Percentiles rank a stretch among this genome's conserved stretches.
Conservation (phyloP, 2,888 invertebrate species). For the Elegia similella region DNA sequence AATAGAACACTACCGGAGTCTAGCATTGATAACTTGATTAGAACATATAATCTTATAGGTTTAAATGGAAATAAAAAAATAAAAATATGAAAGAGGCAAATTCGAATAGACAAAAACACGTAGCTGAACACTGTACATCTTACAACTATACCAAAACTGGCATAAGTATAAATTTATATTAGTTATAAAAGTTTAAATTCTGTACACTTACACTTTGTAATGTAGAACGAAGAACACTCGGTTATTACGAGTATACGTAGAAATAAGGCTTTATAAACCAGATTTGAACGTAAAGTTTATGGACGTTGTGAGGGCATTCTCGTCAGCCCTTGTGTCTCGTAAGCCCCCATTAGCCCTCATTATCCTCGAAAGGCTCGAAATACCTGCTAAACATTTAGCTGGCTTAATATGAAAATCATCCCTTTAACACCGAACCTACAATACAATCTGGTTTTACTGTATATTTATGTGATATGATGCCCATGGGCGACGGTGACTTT, state of each 20-base stretch:
- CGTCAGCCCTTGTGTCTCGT: neutral
- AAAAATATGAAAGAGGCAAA: no score
- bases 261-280: neutral
- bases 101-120: no score
- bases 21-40: no score
- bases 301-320: neutral
- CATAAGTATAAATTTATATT: no score
- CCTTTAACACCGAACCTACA: neutral
- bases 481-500: no score
- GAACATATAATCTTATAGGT: no score
- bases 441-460: neutral
- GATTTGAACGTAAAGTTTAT: neutral
- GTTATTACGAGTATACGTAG: no score
- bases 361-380: neutral
- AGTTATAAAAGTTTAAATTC: no score
- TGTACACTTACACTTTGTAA: neutral
- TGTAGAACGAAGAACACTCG: neutral
- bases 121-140: no score
- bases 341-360: neutral
- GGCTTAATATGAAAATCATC: neutral
- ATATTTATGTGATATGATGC: neutral
- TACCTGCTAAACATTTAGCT: neutral
- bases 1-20: no score
- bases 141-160: no score
- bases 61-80: no score